phyloP scores from a whole-genome alignment of 2,113 vertebrate species.

The Holacanthus passer region DNA sequence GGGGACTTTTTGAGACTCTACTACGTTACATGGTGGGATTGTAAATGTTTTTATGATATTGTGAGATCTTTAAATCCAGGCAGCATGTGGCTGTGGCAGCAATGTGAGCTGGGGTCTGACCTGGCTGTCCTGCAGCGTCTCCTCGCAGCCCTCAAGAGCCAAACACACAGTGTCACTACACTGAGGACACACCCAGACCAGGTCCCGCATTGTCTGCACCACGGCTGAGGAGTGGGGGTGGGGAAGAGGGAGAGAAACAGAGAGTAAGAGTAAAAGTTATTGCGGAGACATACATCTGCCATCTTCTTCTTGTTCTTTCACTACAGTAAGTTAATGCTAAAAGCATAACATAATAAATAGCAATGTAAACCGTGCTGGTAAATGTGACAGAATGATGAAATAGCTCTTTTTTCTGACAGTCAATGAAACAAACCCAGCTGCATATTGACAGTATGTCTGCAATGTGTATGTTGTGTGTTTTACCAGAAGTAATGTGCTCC shows the following conservation, averaged over 20 bases:
- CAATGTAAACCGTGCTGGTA: too few species aligned
- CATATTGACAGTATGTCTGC: background rate
- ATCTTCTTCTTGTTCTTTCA: too few species aligned
- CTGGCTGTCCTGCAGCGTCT: conserved; percentile 91
- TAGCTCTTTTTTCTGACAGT: background rate
- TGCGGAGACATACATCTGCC: too few species aligned
- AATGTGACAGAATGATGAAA: background rate
- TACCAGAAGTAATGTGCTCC: conserved; percentile 96
- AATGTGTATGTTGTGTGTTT: background rate
- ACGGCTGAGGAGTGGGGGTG: conserved; percentile 83
- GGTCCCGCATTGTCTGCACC: conserved; percentile 92
- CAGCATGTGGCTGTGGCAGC: background rate
- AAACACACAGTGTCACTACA: conserved; percentile 88
- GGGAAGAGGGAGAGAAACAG: background rate
- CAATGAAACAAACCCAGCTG: background rate
- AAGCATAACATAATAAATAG: too few species aligned
- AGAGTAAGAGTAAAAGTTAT: background rate
- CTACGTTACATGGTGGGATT: too few species aligned
- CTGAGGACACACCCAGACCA: conserved; percentile 96
- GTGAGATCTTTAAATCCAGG: too few species aligned
- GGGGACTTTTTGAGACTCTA: too few species aligned
- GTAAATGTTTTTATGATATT: background rate
- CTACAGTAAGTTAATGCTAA: too few species aligned
- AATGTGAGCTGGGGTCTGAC: conserved; percentile 71
- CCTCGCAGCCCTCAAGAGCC: conserved; percentile 90